These are phyloP conservation scores for Acipenser oxyrinchus DNA, from an alignment of 2,797 vertebrate species.

Conservation along the genomic window DNA sequence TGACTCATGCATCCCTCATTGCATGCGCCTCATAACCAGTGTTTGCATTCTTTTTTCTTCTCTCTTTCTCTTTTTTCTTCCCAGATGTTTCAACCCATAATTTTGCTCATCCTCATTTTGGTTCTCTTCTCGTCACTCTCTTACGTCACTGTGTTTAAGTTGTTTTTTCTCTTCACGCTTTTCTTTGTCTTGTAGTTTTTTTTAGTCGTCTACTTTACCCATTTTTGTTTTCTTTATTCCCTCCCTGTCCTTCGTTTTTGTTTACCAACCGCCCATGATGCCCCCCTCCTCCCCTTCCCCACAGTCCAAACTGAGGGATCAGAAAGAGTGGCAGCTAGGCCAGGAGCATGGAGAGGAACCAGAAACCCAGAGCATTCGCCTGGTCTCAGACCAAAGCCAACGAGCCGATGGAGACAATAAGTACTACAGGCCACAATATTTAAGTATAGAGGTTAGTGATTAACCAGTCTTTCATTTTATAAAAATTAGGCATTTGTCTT, in stretches of 20 bases:
- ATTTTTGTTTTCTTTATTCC: constrained; percentile 59
- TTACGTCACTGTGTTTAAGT: constrained; percentile 82
- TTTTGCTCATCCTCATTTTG: constrained; percentile 83
- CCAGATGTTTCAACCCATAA: constrained; percentile 84
- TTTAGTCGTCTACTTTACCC: constrained; percentile 59
- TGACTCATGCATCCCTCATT: constrained; percentile 81
- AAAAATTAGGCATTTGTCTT: no score
- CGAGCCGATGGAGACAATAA: constrained; percentile 79
- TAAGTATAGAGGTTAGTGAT: constrained; percentile 91
- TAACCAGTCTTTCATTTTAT: constrained; percentile 43
- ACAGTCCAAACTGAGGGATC: constrained; percentile 95
- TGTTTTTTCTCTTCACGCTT: constrained; percentile 82
- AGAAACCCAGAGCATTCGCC: constrained; percentile 59
- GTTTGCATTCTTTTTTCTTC: constrained; percentile 78
- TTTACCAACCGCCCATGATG: constrained; percentile 55
- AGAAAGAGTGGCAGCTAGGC: constrained; percentile 86
- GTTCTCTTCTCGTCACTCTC: constrained; percentile 83
- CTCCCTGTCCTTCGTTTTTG: constrained; percentile 52
- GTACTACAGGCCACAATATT: constrained; percentile 80
- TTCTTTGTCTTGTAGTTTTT: constrained; percentile 79
- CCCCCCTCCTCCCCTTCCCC: constrained; percentile 50
- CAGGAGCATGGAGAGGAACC: constrained; percentile 76
- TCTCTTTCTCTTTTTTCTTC: constrained; percentile 72
- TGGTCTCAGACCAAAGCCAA: constrained; percentile 69
- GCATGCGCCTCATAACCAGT: constrained; percentile 93